Conservation (phyloP, 2,888 invertebrate genomes). For the Acronicta alni region DNA sequence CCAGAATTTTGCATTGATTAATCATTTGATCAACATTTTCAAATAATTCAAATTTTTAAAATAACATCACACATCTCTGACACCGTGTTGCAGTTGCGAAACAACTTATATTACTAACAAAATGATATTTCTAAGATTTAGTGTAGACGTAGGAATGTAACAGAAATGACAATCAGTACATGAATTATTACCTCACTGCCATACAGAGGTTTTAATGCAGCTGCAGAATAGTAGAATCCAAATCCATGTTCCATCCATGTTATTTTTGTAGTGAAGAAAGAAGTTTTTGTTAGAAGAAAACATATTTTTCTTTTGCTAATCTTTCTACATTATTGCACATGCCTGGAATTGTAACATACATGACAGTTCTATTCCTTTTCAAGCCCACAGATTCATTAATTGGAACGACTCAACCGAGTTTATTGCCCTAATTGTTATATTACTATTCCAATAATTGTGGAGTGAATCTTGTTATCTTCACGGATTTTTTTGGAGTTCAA, state of each 20-base stretch:
- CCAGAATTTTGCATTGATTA: neutral
- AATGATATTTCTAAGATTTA: slow-evolving; percentile 4
- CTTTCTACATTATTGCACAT: no score
- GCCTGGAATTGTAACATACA: no score
- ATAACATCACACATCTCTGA: neutral
- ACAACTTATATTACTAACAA: slow-evolving; percentile 15
- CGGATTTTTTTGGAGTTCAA: neutral
- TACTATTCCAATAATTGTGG: slow-evolving; percentile 3
- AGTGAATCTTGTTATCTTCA: slow-evolving; percentile 14
- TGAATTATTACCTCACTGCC: neutral
- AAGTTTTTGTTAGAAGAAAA: no score
- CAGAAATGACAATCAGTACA: slow-evolving; percentile 29
- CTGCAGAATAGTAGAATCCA: no score
- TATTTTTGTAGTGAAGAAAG: no score
- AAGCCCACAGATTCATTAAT: slow-evolving; percentile 28
- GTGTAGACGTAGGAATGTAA: slow-evolving; percentile 2
- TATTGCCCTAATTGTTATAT: slow-evolving; percentile 10
- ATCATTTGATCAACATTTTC: no score
- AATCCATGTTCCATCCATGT: no score
- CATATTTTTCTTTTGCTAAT: no score
- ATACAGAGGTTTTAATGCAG: no score
- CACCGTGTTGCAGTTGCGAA: slow-evolving; percentile 2
- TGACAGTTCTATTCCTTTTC: slow-evolving; percentile 8
- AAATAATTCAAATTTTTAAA: no score
- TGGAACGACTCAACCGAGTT: slow-evolving; percentile 27